Conservation (phyloP, 1,140 invertebrate species). For the Eurytemora carolleeae region DNA sequence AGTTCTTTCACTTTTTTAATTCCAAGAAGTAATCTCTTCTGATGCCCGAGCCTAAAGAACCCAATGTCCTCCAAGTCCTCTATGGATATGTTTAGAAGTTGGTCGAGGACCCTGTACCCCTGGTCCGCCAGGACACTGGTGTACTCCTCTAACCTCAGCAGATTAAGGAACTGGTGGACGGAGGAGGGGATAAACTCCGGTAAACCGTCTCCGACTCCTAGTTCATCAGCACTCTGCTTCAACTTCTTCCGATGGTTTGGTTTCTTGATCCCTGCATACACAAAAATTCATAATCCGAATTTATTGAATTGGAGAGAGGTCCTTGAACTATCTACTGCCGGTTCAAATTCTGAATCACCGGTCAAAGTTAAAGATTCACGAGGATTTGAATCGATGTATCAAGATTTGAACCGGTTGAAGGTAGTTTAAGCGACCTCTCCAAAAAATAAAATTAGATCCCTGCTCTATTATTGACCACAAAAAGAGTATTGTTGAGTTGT, state of each 20-base stretch:
- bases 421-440: too few relatives aligned
- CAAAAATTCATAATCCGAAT: too few relatives aligned
- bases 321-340: too few relatives aligned
- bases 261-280: conserved; percentile 60
- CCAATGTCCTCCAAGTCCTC: conserved; percentile 98
- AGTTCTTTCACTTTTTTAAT: conserved; percentile 93
- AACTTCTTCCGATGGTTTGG: conserved; percentile 86
- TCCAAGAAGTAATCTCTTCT: conserved; percentile 84
- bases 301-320: too few relatives aligned
- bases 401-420: too few relatives aligned
- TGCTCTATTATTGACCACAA: too few relatives aligned
- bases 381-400: too few relatives aligned
- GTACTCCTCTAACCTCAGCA: not conserved
- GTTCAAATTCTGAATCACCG: too few relatives aligned
- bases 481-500: too few relatives aligned
- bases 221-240: conserved; percentile 82
- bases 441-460: too few relatives aligned
- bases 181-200: conserved; percentile 75
- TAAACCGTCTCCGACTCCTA: conserved; percentile 79
- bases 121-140: not conserved
- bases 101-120: conserved; percentile 75
- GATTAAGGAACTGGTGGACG: conserved; percentile 17
- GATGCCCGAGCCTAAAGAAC: conserved; percentile 79
- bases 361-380: too few relatives aligned
- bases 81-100: conserved; percentile 73